Conservation (phyloP, 2,888 invertebrate species). For the Drosophila imparisetae region DNA sequence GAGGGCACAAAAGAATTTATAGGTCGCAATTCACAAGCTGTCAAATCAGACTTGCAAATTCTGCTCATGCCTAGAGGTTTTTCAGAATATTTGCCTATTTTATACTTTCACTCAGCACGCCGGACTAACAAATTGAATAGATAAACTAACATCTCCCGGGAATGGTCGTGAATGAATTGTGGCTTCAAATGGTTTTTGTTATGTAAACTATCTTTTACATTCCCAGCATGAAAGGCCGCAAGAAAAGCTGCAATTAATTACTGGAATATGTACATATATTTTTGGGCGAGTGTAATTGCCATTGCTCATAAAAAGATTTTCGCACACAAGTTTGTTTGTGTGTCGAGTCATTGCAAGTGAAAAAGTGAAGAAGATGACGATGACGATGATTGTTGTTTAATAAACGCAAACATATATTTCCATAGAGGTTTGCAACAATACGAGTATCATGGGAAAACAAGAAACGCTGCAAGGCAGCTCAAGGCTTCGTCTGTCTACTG, state of each 20-base stretch:
- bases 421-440: conserved; percentile 48
- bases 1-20: background rate
- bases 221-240: background rate
- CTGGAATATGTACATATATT: conserved; percentile 1
- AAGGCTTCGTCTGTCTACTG: conserved; percentile 40
- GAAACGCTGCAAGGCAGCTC: conserved; percentile 59
- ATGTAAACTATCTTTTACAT: background rate
- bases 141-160: background rate
- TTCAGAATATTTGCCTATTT: background rate
- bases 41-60: background rate
- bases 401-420: conserved; percentile 30
- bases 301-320: conserved; percentile 11
- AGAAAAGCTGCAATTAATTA: conserved; percentile 15
- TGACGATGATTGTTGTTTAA: conserved; percentile 45
- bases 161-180: background rate
- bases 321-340: conserved; percentile 10
- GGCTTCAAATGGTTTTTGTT: conserved; percentile 6
- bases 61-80: background rate
- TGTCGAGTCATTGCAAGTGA: conserved; percentile 55
- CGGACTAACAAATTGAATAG: background rate
- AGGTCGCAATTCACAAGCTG: background rate
- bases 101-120: background rate
- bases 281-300: conserved; percentile 42
- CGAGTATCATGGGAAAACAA: conserved; percentile 60
- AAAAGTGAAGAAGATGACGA: conserved; percentile 2